These are phyloP conservation scores for Falco naumanni DNA, from an alignment of 2,797 vertebrate species.

Conservation along the genomic window DNA sequence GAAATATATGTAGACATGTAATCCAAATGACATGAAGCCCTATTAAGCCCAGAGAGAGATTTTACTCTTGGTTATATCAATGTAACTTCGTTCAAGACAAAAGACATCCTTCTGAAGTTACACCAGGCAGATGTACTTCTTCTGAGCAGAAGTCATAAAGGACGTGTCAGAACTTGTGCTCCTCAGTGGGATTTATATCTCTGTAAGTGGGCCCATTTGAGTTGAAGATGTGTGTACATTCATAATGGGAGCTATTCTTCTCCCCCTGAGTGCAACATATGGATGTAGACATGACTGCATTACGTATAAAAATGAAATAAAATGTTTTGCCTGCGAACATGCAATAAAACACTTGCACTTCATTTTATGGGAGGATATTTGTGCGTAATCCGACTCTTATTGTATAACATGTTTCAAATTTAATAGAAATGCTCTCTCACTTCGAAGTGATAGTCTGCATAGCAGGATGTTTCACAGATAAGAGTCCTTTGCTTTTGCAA, in stretches of 20 bases:
- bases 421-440: neutral
- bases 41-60: neutral
- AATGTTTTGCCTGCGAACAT: slow-evolving; percentile 12
- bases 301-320: neutral
- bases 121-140: neutral
- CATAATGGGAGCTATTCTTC: neutral
- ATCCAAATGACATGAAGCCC: neutral
- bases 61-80: neutral
- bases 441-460: neutral
- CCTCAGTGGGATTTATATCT: neutral
- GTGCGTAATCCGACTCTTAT: slow-evolving; percentile 6
- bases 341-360: neutral
- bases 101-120: neutral
- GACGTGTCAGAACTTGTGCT: neutral
- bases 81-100: neutral
- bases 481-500: slow-evolving; percentile 8
- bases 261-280: neutral
- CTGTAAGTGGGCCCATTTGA: neutral
- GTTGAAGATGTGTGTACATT: neutral
- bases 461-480: neutral
- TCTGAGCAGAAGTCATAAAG: neutral
- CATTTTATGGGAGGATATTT: slow-evolving; percentile 41
- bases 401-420: slow-evolving; percentile 19
- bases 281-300: neutral
- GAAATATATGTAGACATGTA: neutral